Evolutionary conservation across 2,888 invertebrate genomes (phyloP), one percentile per base, ranked within the genome.

Genomic region (Campoplex capitator): DNA sequence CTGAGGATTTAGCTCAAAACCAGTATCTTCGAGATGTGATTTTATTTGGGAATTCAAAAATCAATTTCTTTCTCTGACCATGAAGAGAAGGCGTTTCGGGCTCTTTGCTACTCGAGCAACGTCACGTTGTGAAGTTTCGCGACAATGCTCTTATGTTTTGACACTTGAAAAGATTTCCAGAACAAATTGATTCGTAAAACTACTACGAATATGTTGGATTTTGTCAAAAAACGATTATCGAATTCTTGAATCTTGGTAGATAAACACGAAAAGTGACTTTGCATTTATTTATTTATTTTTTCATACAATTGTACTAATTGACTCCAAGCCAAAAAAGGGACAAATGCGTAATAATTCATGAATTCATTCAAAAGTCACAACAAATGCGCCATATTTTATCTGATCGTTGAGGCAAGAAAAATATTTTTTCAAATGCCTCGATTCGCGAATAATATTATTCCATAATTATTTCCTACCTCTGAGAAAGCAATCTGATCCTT

Each of bases 151-250:
- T 87, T 86, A 54, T 88, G 86, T 89, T 89, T 89, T 89, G 88
- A 86, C 77, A 89, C 74, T 86, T 84, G 54, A 81, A 54, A 54
- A 70, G 78, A 84, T 68, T 58, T 84, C 86, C 88, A 71, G 84
- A 86, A 85, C 83, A 89, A 90, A 91, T 91, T 89, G 90, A 91
- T 91, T 90, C 88, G 28, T 56, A 13, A 32, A 48, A 51, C 48
- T 32, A 42, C 42, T 51, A 2, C 0, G 35, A 28, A 4, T 42
- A 11, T n/a, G 23, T 23, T 23, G 23, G 23, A 62, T 28, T 28
- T 13, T 62, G 18, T 62, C 7, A 18, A n/a, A 23, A 16, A 51
- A 51, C 51, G 51, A 51, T 51, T 51, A 51, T 16, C 32, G 32
- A 62, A 56, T 23, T 23, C 13, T 62, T 13, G 62, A 62, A 62